These are phyloP conservation scores for Penaeus vannamei DNA, from an alignment of 1,140 invertebrate species.

Conservation along the genomic window DNA sequence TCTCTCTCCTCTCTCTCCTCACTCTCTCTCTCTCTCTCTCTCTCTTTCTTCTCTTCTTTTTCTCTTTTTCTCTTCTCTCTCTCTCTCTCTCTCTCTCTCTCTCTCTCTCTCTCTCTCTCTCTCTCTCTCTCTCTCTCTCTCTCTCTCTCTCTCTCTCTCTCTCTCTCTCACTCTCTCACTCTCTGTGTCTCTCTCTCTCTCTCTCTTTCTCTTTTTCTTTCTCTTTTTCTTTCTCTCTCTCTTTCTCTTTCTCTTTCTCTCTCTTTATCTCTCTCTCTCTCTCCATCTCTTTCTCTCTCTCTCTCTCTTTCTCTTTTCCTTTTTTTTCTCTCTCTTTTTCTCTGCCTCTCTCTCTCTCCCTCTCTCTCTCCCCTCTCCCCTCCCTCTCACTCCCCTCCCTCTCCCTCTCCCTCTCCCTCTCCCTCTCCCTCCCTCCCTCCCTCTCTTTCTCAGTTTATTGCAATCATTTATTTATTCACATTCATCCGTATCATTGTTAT, in stretches of 20 bases:
- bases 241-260: background rate
- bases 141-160: background rate
- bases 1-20: background rate
- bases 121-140: background rate
- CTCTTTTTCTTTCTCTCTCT: constrained; percentile 17
- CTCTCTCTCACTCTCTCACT: background rate
- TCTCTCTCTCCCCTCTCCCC: too few species aligned
- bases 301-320: constrained; percentile 17
- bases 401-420: too few species aligned
- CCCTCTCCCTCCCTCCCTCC: too few species aligned
- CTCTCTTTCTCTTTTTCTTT: background rate
- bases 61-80: background rate
- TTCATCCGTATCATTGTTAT: too few species aligned
- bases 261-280: constrained; percentile 20
- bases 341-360: background rate
- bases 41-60: background rate
- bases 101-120: background rate
- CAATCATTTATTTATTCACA: too few species aligned
- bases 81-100: background rate
- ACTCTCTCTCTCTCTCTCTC: background rate
- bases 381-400: too few species aligned
- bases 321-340: background rate
- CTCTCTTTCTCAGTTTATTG: too few species aligned
- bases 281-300: constrained; percentile 28
- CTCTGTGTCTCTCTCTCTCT: background rate